Evolutionary conservation across 35 echinoderm and acorn worm species (phyloP).

Genomic region (Lytechinus variegatus): DNA sequence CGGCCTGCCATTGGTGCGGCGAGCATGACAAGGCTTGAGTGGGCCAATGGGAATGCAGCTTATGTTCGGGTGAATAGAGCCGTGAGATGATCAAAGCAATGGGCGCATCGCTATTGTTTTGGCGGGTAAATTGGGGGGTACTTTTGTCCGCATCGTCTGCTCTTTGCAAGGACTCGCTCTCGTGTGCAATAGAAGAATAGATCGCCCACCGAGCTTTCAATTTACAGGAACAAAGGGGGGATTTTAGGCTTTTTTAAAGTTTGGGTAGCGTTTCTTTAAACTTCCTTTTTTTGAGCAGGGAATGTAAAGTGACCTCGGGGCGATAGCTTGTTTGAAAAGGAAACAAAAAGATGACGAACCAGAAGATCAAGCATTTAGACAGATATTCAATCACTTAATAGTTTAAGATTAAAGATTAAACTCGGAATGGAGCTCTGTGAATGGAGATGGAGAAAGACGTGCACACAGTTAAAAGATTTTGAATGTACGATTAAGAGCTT

Average conservation of each 20-base stretch:
- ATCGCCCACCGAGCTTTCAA: slow-evolving; percentile 36
- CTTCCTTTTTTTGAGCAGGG: background rate
- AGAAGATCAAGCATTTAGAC: background rate
- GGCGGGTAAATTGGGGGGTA: background rate
- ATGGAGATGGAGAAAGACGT: background rate
- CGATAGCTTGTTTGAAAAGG: background rate
- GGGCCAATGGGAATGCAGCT: background rate
- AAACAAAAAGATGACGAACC: background rate
- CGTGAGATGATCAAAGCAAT: slow-evolving; percentile 24
- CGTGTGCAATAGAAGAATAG: background rate
- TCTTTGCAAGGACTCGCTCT: background rate
- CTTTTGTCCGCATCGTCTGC: slow-evolving; percentile 20
- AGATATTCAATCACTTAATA: background rate
- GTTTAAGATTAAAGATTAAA: slow-evolving; percentile 21
- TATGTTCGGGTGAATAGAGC: background rate
- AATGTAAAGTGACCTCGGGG: background rate
- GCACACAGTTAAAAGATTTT: background rate
- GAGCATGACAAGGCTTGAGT: background rate
- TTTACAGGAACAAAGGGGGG: slow-evolving; percentile 18
- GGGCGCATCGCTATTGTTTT: slow-evolving; percentile 16
- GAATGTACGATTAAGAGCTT: background rate
- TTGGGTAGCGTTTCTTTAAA: slow-evolving; percentile 4
- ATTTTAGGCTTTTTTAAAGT: background rate
- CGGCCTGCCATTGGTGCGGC: background rate
- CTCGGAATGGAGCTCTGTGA: background rate